Percentiles rank a stretch among this genome's conserved stretches.
Conservation (phyloP, 92 coral and sea anemone species). For the Chrysogorgia sp. region DNA sequence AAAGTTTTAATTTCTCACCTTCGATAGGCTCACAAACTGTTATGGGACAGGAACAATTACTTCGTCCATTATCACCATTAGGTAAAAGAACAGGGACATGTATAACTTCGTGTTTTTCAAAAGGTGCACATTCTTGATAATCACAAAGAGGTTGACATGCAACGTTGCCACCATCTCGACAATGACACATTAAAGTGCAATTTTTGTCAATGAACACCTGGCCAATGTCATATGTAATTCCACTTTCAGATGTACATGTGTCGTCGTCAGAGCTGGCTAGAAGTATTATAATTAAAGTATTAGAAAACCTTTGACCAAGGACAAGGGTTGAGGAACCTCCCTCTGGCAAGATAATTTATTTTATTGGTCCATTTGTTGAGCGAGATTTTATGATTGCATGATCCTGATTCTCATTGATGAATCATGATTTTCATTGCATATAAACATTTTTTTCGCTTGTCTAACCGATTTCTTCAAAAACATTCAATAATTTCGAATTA, state of each 20-base stretch:
- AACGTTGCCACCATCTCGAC: slow-evolving; percentile 13
- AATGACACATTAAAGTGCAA: slow-evolving; percentile 14
- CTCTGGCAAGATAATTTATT: too few relatives aligned
- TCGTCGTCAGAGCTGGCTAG: not conserved
- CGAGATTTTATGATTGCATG: too few relatives aligned
- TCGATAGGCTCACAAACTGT: not conserved
- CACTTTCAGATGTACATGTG: slow-evolving; percentile 3
- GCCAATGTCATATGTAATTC: slow-evolving; percentile 3
- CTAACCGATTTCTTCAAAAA: too few relatives aligned
- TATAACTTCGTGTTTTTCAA: not conserved
- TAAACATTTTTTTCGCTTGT: too few relatives aligned
- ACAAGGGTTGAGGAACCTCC: too few relatives aligned
- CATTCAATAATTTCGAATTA: too few relatives aligned
- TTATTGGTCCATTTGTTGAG: too few relatives aligned
- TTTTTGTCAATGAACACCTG: slow-evolving; percentile 19
- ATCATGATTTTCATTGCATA: too few relatives aligned
- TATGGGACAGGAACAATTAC: slow-evolving; percentile 14
- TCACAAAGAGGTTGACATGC: slow-evolving; percentile 14
- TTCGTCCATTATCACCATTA: slow-evolving; percentile 18
- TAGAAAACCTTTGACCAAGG: too few relatives aligned
- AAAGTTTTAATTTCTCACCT: not conserved
- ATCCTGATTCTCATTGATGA: too few relatives aligned
- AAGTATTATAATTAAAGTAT: too few relatives aligned
- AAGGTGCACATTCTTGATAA: slow-evolving; percentile 1
- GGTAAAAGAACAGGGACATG: slow-evolving; percentile 8